Conservation (phyloP, 2,888 invertebrate species). For the Chromoteleia sp. region DNA sequence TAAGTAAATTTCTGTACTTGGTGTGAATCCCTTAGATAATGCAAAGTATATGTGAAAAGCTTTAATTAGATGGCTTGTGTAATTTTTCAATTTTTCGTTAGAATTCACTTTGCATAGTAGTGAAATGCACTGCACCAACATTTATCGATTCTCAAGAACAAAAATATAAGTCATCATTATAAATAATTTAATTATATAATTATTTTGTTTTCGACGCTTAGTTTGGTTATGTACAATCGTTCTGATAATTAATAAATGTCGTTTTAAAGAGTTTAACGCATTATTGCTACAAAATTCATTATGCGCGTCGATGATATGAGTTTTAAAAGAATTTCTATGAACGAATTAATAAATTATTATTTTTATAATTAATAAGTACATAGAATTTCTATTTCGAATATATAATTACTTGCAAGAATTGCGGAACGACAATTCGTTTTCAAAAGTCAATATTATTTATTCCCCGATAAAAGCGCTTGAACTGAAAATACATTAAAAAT, state of each 20-base stretch:
- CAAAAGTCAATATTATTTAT: constrained; percentile 5
- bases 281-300: neutral
- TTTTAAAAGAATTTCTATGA: neutral
- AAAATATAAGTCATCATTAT: neutral
- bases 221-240: neutral
- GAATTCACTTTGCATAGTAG: constrained; percentile 51
- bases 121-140: constrained; percentile 22
- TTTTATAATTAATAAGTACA: neutral
- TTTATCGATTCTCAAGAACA: neutral
- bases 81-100: constrained; percentile 7
- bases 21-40: constrained; percentile 78
- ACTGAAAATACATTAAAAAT: neutral
- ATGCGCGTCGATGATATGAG: neutral
- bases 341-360: neutral
- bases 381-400: constrained; percentile 24
- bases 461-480: constrained; percentile 8
- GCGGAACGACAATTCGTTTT: neutral
- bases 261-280: neutral
- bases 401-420: constrained; percentile 20
- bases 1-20: constrained; percentile 85
- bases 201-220: constrained; percentile 9
- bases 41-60: constrained; percentile 73
- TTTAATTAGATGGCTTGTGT: constrained; percentile 74
- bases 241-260: neutral
- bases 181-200: constrained; percentile 1